phyloP scores from a whole-genome alignment of 2,113 vertebrate species.

The Stigmatopora nigra region DNA sequence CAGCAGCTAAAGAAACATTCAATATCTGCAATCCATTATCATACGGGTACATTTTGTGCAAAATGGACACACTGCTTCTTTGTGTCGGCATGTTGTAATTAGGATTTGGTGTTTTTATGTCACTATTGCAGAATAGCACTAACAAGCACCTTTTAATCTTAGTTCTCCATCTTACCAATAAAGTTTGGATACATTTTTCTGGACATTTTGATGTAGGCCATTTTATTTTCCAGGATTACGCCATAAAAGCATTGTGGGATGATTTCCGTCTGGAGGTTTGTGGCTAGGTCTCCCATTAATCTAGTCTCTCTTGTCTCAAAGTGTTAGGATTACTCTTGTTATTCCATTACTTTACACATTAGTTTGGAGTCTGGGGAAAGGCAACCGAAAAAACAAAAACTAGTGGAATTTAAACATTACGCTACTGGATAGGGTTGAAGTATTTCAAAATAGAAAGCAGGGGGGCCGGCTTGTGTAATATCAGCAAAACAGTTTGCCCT shows the following conservation, averaged over 20 bases:
- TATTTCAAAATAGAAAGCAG: constrained; percentile 11
- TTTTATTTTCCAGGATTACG: not conserved
- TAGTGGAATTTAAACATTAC: constrained; percentile 22
- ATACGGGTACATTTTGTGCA: constrained; percentile 20
- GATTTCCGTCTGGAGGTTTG: not conserved
- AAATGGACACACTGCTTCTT: constrained; percentile 19
- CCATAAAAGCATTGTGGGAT: not conserved
- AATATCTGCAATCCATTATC: constrained; percentile 41
- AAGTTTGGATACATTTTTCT: not conserved
- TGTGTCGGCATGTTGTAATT: constrained; percentile 35
- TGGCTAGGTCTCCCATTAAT: no score
- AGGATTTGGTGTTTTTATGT: constrained; percentile 66
- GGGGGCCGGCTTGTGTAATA: constrained; percentile 1
- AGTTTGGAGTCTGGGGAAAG: constrained; percentile 52
- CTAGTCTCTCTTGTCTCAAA: constrained; percentile 50
- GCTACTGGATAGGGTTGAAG: not conserved
- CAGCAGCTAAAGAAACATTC: constrained; percentile 32
- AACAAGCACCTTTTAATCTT: not conserved
- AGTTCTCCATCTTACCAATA: not conserved
- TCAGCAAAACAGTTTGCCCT: constrained; percentile 24
- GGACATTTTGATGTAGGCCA: not conserved
- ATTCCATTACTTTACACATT: constrained; percentile 55
- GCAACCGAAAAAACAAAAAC: constrained; percentile 55
- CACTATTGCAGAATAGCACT: not conserved
- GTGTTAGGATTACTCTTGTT: constrained; percentile 70